phyloP scores from a whole-genome alignment of 2,888 invertebrate species.

The Cremastinae sp. region DNA sequence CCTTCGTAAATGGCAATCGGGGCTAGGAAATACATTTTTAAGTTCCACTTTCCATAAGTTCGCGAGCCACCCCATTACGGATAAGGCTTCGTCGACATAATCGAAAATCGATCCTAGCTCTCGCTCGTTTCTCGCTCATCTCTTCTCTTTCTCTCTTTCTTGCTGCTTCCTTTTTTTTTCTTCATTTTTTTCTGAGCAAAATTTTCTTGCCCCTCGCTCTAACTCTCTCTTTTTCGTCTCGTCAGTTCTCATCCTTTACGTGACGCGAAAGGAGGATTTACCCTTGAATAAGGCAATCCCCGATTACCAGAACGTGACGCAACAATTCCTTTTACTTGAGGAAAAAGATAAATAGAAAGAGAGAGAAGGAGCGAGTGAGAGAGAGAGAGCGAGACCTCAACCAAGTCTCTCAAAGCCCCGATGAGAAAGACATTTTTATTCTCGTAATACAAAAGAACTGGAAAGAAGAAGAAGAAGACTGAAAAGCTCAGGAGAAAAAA shows the following conservation, averaged over 20 bases:
- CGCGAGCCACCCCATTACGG: slow-evolving; percentile 64
- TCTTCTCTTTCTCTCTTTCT: slow-evolving; percentile 36
- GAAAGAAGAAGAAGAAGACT: slow-evolving; percentile 6
- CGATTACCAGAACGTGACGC: slow-evolving; percentile 61
- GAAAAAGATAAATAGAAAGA: slow-evolving; percentile 42
- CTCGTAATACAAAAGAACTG: background rate
- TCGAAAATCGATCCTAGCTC: slow-evolving; percentile 70
- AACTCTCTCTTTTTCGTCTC: slow-evolving; percentile 25
- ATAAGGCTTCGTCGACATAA: slow-evolving; percentile 68
- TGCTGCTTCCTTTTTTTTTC: slow-evolving; percentile 33
- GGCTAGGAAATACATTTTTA: slow-evolving; percentile 67
- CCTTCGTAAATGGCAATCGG: slow-evolving; percentile 66
- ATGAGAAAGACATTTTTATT: slow-evolving; percentile 17
- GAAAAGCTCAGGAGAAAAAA: background rate
- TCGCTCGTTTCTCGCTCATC: slow-evolving; percentile 47
- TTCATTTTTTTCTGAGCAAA: slow-evolving; percentile 32
- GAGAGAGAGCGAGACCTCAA: background rate
- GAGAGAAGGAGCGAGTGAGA: background rate
- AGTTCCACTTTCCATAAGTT: slow-evolving; percentile 68
- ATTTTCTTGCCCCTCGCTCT: slow-evolving; percentile 47
- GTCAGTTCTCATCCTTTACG: slow-evolving; percentile 58
- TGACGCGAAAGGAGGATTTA: slow-evolving; percentile 67
- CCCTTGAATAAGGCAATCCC: slow-evolving; percentile 66
- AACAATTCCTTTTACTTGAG: slow-evolving; percentile 59
- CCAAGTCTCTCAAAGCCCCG: slow-evolving; percentile 19